Evolutionary conservation across 2,113 vertebrate genomes (phyloP).

Genomic region (Eurypyga helias): DNA sequence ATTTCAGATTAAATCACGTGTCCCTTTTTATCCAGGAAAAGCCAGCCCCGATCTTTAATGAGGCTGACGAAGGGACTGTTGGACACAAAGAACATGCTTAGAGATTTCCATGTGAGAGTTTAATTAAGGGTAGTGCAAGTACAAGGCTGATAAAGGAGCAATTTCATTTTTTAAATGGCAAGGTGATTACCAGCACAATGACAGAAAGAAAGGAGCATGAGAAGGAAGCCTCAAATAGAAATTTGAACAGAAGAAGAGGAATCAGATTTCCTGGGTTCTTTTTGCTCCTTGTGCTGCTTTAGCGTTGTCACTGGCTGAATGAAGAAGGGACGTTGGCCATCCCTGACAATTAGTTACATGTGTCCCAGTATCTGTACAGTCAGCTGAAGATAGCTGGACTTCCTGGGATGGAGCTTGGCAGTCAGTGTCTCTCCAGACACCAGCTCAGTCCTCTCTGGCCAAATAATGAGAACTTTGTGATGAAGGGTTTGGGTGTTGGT

Average conservation of each 20-base stretch:
- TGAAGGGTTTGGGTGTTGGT: background rate
- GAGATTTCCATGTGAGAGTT: background rate
- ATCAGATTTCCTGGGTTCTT: background rate
- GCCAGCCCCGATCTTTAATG: background rate
- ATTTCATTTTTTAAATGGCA: background rate
- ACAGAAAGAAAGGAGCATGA: background rate
- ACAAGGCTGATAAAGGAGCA: constrained; percentile 4
- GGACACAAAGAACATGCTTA: background rate
- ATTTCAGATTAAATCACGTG: background rate
- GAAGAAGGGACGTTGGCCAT: no score
- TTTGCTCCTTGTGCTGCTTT: background rate
- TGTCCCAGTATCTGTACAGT: background rate
- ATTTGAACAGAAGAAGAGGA: background rate
- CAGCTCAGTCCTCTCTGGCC: background rate
- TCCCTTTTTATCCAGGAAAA: background rate
- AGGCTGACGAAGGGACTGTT: background rate
- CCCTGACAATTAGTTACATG: background rate
- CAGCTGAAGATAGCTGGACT: background rate
- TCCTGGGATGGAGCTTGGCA: background rate
- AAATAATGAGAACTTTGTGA: background rate
- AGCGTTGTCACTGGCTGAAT: background rate
- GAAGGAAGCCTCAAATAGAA: background rate
- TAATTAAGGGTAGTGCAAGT: background rate
- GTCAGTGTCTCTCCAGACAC: background rate
- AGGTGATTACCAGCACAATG: background rate